phyloP scores from a whole-genome alignment of 2,888 invertebrate genomes.

The Caenorhabditis becei region DNA sequence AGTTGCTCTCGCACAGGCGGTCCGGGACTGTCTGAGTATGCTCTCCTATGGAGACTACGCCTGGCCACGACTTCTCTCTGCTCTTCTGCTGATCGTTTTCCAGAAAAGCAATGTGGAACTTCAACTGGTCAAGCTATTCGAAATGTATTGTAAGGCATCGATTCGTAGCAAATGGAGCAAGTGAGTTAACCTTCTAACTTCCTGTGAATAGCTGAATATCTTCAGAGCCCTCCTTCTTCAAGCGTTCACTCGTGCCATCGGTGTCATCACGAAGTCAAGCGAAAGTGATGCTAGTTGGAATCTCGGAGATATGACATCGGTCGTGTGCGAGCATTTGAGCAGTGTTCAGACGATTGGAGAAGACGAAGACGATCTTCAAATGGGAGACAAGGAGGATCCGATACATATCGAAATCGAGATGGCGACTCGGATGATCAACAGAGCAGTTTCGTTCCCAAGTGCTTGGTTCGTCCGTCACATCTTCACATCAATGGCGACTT shows the following conservation, averaged over 20 bases:
- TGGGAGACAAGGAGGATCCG: background rate
- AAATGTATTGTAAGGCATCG: conserved; percentile 24
- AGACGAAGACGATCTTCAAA: background rate
- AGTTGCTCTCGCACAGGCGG: conserved; percentile 18
- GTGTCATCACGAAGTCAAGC: conserved; percentile 5
- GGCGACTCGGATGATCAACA: conserved; percentile 21
- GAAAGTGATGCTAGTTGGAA: conserved; percentile 27
- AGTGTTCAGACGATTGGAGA: conserved; percentile 31
- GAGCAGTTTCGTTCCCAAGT: conserved; percentile 12
- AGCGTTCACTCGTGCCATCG: conserved; percentile 21
- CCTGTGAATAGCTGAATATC: background rate
- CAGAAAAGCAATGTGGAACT: conserved; percentile 22
- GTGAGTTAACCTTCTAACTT: background rate
- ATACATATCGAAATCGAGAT: conserved; percentile 23
- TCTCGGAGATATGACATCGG: conserved; percentile 22
- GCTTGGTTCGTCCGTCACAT: conserved; percentile 32
- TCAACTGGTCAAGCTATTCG: conserved; percentile 15
- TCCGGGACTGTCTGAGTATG: conserved; percentile 47
- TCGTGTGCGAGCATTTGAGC: conserved; percentile 28
- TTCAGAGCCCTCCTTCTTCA: conserved; percentile 32
- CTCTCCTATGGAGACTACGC: conserved; percentile 34
- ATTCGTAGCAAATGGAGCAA: conserved; percentile 20
- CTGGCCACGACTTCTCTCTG: conserved; percentile 21
- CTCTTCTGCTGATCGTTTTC: conserved; percentile 27
- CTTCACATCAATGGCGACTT: conserved; percentile 39